Conservation (phyloP, 2,888 invertebrate genomes). For the Drosophila antonietae region DNA sequence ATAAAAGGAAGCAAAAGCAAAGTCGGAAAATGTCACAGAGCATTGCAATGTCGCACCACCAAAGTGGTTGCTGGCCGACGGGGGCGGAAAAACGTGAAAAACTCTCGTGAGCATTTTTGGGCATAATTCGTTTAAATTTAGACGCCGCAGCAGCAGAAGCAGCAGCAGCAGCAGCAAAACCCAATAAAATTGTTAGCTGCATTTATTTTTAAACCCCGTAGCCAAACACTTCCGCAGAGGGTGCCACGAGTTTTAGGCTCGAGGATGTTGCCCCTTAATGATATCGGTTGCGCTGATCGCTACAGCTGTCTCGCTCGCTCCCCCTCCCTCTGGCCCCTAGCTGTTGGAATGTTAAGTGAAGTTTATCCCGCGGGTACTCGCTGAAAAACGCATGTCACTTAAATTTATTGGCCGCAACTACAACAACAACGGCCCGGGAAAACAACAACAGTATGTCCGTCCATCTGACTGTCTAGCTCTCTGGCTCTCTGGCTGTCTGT, state of each 20-base stretch:
- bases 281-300: constrained; percentile 70
- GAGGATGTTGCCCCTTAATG: constrained; percentile 74
- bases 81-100: constrained; percentile 51
- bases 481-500: constrained; percentile 12
- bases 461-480: background rate
- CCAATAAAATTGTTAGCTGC: constrained; percentile 69
- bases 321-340: constrained; percentile 59
- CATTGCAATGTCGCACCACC: constrained; percentile 32
- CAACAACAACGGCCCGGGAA: constrained; percentile 31
- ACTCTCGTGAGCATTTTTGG: constrained; percentile 59
- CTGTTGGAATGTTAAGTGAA: constrained; percentile 72
- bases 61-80: constrained; percentile 50
- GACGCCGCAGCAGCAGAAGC: constrained; percentile 38
- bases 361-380: constrained; percentile 77
- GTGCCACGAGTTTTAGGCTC: constrained; percentile 23
- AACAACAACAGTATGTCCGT: constrained; percentile 16
- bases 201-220: constrained; percentile 64
- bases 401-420: constrained; percentile 76
- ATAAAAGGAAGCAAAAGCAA: constrained; percentile 18
- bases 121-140: constrained; percentile 69
- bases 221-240: constrained; percentile 66
- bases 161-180: constrained; percentile 32
- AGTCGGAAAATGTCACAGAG: constrained; percentile 66
- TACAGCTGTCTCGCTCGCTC: background rate
- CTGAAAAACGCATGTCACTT: constrained; percentile 81